Evolutionary conservation across 2,113 vertebrate species (phyloP), one percentile per base, ranked within the genome.

Genomic region (Myodes glareolus): DNA sequence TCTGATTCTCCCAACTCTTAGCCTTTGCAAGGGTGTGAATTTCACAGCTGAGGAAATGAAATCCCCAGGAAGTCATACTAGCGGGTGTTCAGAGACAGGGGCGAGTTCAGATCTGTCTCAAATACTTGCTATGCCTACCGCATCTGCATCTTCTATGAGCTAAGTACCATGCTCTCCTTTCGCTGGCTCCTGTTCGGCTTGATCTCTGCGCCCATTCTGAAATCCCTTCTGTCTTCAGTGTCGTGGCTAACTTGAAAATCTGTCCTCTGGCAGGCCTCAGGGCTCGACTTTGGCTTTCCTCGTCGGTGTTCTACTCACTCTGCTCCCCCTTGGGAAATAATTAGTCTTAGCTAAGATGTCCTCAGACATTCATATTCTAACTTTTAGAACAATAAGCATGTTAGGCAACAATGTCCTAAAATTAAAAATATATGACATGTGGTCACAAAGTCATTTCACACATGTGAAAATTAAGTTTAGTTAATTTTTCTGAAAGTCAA

Each of bases 381-480:
- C 31, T 68, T 25, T 21, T 39, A 1, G 33, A 42, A 76, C 45
- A 92, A 75, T n/a, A 73, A 91, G 29, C 33, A 47, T 72, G 47
- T 58, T 52, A 73, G 8, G n/a, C 80, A 92, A 52, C 10, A 47
- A 42, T 23, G 13, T 25, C 29, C 25, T n/a, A 36, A 7, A 68
- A 52, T 16, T 94, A 68, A 92, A 90, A 96, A 92, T 47, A 8
- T 39, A 14, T 52, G 65, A 25, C 61, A 21, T 27, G 2, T 55
- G 3, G 58, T 72, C 73, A 92, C 27, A 82, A 96, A 93, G 84
- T 33, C 77, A 63, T 80, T 88, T 92, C 91, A 96, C 33, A 42
- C 72, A 42, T 42, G 70, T 61, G 9, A 78, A 78, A 94, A 95
- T 29, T 78, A 92, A 90, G 16, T 50, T 88, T 61, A 42, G 4